Base-by-base conservation (phyloP, 2,797 vertebrate species). In the Oreonectes daqikongensis region DNA sequence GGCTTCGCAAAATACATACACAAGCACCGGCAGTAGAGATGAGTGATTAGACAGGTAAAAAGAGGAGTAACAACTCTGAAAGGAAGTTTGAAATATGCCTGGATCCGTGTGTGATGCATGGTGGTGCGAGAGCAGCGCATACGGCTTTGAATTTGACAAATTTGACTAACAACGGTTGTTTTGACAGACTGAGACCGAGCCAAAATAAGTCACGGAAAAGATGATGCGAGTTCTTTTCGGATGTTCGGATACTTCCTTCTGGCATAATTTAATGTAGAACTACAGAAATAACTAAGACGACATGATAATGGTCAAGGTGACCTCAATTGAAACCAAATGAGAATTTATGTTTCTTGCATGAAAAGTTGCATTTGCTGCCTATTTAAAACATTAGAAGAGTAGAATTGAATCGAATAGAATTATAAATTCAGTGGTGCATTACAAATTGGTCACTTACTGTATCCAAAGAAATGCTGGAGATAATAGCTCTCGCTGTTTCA, bases 31-130 rank as follows among this genome's bases (percentile, higher is more conserved):
- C 61, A 65, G 3, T 22, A 53, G 48, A 72, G 60, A 65, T 61
- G 57, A 42, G 38, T 69, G 48, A 74, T 74, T 74, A 55, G 72
- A 50, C 67, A 18, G 50, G 52, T 40, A 59, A 66, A 66, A 66
- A 57, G 38, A 65, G 20, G 26, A 59, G 28, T 55, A 48, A 24
- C 17, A 32, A 53, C 35, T 20, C 57, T 72, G 61, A 72, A 65
- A 71, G 18, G 30, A 52, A 28, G 59, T 59, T 70, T 30, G 59
- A 73, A 74, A 52, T 74, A 52, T 52, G 24, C 22, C 46, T 42
- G 46, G 59, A 61, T 20, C 18, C 38, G 8, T 53, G n/a, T 22
- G 22, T 70, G 32, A 57, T 42, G 10, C 17, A 28, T 57, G 2
- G 35, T 24, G 32, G 24, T 69, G 30, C 35, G 8, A 42, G 20